A percentile compares a stretch with the other conserved stretches of the same genome.
Conservation (phyloP, 1,140 invertebrate genomes). For the Saccostrea glomerata region DNA sequence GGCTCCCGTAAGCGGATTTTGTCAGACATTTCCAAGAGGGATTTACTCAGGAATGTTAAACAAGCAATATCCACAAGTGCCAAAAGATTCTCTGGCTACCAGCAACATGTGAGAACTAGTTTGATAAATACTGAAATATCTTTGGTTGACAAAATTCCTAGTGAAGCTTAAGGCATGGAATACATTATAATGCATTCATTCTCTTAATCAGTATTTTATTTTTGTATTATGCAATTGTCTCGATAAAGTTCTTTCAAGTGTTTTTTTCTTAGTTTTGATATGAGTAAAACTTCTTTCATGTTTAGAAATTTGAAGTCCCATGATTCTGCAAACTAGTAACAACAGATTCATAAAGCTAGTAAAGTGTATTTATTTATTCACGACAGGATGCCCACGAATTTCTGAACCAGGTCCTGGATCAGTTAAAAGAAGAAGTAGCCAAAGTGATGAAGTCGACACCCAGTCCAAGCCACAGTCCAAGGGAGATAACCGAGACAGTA, state of each 20-base stretch:
- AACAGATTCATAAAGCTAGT: no score
- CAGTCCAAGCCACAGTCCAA: slow-evolving; percentile 58
- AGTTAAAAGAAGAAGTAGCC: slow-evolving; percentile 76
- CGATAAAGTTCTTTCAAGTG: no score
- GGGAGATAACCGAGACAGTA: slow-evolving; percentile 16
- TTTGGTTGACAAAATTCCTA: no score
- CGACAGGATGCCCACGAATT: slow-evolving; percentile 79
- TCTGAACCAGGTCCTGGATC: slow-evolving; percentile 75
- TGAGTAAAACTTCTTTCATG: no score
- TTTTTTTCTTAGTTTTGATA: no score
- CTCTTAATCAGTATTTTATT: not conserved
- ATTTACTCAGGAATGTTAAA: slow-evolving; percentile 69
- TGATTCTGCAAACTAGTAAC: no score
- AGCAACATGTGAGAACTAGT: slow-evolving; percentile 71
- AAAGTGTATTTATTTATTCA: not conserved
- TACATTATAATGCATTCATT: not conserved
- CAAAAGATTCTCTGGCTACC: slow-evolving; percentile 71
- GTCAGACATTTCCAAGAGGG: slow-evolving; percentile 57
- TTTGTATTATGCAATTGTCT: no score
- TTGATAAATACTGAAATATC: no score
- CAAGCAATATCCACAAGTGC: slow-evolving; percentile 71
- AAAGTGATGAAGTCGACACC: slow-evolving; percentile 65
- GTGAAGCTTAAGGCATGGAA: not conserved
- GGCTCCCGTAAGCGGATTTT: slow-evolving; percentile 52
- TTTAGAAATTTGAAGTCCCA: no score